Base-by-base conservation (phyloP, 2,797 vertebrate genomes). In the Helarctos malayanus region DNA sequence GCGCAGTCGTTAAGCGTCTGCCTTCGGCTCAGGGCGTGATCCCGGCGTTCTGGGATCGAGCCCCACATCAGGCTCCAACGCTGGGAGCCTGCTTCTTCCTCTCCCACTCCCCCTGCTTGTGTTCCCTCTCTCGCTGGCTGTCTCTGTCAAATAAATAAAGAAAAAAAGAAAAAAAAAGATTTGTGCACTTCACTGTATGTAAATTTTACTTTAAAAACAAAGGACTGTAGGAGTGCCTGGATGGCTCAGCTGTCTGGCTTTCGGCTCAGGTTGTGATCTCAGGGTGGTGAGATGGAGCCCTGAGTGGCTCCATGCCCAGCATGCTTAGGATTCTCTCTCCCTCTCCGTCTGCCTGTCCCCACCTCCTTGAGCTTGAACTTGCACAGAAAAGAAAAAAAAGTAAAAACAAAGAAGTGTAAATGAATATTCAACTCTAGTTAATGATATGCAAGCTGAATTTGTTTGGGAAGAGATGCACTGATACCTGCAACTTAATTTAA, bases 121-220 rank as follows among this genome's bases (percentile, higher is more conserved):
- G 38, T 38, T 38, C 38, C 38, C 38, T 38, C 38, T 38, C 38
- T 38, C 38, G 38, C 38, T 38, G 38, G 38, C 38, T 38, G 38
- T 38, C 38, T 38, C 38, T 38, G 38, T 38, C 38, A 38, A 38
- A 38, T 38, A 38, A 38, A 38, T 38, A 38, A 38, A 38, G 4
- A 38, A 38, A 38, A 38, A 38, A 38, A 38, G 38, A 38, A 38
- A 38, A 38, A 38, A 38, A 38, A 85, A 65, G 32, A 86, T 63
- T 47, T 65, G 25, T 91, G n/a, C 52, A 91, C 41, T 82, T 88
- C 38, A 91, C 38, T 78, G 3, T 54, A 93, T 61, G 54, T 63
- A 80, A 79, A 92, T 56, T 92, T 69, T 76, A 86, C 54, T 76
- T 63, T 49, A 95, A 78, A 88, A 78, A 71, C 12, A 94, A 84